These are phyloP conservation scores for Lysandra coridon DNA, from an alignment of 2,888 invertebrate genomes.

Conservation along the genomic window DNA sequence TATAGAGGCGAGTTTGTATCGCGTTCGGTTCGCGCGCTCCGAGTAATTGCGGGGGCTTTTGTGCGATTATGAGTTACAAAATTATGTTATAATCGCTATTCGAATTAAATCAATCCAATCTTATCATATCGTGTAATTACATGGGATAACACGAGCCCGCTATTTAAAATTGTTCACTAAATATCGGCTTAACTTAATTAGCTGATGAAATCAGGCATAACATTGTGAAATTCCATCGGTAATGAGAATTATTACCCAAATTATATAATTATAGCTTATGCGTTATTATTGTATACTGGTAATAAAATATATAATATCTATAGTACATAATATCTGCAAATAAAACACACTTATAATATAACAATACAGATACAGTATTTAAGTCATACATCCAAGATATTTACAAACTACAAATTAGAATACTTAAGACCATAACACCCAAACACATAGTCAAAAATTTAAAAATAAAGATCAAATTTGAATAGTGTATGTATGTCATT, in stretches of 20 bases:
- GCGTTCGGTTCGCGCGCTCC: conserved; percentile 16
- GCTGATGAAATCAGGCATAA: not conserved
- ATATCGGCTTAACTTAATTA: conserved; percentile 8
- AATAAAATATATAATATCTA: too few species aligned
- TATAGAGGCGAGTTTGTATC: conserved; percentile 17
- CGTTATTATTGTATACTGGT: not conserved
- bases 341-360: too few species aligned
- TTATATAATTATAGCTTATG: not conserved
- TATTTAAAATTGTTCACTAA: conserved; percentile 4
- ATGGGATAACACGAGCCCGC: conserved; percentile 1
- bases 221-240: not conserved
- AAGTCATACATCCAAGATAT: too few species aligned
- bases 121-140: conserved; percentile 9
- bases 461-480: too few species aligned
- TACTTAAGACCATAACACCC: too few species aligned
- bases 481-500: too few species aligned
- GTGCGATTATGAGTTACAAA: conserved; percentile 11
- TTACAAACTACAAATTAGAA: too few species aligned
- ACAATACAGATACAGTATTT: too few species aligned
- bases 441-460: too few species aligned
- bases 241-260: not conserved
- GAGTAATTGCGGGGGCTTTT: not conserved
- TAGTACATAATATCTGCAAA: too few species aligned
- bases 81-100: conserved; percentile 15
- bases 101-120: conserved; percentile 15